Evolutionary conservation across 2,888 invertebrate species (phyloP).

Genomic region (Gymnoscelis rufifasciata): DNA sequence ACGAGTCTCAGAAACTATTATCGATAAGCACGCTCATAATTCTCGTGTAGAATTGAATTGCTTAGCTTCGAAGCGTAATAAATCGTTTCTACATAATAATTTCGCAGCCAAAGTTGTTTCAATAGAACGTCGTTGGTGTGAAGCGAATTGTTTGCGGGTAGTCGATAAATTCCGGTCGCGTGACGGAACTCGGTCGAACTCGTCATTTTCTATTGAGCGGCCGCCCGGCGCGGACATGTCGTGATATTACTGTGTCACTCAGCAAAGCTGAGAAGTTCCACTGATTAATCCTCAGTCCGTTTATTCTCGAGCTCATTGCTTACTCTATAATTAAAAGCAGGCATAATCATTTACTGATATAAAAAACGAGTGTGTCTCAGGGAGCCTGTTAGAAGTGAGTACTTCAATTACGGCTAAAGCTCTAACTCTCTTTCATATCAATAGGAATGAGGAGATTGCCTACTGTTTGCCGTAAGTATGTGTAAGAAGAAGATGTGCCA

Average conservation of each 20-base stretch:
- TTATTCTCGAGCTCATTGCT: too few species aligned
- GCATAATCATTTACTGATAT: too few species aligned
- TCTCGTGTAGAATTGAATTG: conserved; percentile 15
- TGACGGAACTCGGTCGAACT: conserved; percentile 50
- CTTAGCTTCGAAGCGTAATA: conserved; percentile 23
- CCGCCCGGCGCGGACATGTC: conserved; percentile 31
- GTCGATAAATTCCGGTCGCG: conserved; percentile 55
- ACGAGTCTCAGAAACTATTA: conserved; percentile 25
- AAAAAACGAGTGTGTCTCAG: too few species aligned
- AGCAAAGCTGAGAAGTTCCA: conserved; percentile 24
- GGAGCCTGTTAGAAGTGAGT: too few species aligned
- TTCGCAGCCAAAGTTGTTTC: conserved; percentile 37
- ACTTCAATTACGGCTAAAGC: too few species aligned
- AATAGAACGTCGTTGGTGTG: conserved; percentile 37
- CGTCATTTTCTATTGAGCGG: conserved; percentile 47
- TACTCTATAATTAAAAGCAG: too few species aligned
- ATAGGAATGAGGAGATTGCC: too few species aligned
- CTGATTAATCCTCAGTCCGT: neutral
- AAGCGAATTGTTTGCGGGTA: conserved; percentile 53
- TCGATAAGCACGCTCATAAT: conserved; percentile 27
- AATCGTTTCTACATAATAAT: conserved; percentile 35
- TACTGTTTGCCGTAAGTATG: too few species aligned
- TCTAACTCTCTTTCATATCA: too few species aligned
- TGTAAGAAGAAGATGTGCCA: too few species aligned
- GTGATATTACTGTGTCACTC: conserved; percentile 32